Evolutionary conservation across 2,113 vertebrate genomes (phyloP), one percentile per base, ranked within the genome.

Genomic region (Leuciscus idus): DNA sequence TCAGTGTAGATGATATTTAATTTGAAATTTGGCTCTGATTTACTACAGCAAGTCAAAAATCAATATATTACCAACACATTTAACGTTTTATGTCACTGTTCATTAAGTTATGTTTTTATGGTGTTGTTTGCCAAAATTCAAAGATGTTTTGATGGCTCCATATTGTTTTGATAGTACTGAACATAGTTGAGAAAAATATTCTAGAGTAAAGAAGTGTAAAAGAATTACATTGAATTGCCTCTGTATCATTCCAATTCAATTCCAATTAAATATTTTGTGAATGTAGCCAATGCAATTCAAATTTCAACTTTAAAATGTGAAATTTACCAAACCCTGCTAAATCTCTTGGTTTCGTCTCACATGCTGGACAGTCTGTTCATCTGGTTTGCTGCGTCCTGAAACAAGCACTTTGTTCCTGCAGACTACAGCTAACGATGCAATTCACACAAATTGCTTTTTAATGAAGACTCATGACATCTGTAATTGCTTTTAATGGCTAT

Each of bases 391-490:
- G 84, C 17, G 21, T 80, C 52, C 75, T 79, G 59, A 85, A 85
- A 64, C 80, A 50, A 85, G 57, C 48, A 85, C 75, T 79, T 64
- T 68, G 61, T 52, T 85, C 84, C 48, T 79, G 75, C 30, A 70
- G 17, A 85, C 61, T 70, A 39, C 74, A 83, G 73, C 81, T 57
- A 87, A 77, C 33, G 21, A 76, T 61, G 85, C 72, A 61, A 64
- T 84, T 64, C 55, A 26, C 23, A 43, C 50, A 72, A 87, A 87
- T 74, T 72, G 57, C 74, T 46, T 73, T 72, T 77, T 87, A 84
- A 84, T 84, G 66, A 84, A 84, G 86, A 84, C 73, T 84, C 85
- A 86, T 86, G 70, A 82, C 66, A 46, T 73, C 57, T 75, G 23
- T 61, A 59, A 46, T 84, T 62, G 68, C 79, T 83, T 73, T 85